These are phyloP conservation scores for Tachypleus tridentatus DNA, from an alignment of 1,140 invertebrate species.

Conservation along the genomic window DNA sequence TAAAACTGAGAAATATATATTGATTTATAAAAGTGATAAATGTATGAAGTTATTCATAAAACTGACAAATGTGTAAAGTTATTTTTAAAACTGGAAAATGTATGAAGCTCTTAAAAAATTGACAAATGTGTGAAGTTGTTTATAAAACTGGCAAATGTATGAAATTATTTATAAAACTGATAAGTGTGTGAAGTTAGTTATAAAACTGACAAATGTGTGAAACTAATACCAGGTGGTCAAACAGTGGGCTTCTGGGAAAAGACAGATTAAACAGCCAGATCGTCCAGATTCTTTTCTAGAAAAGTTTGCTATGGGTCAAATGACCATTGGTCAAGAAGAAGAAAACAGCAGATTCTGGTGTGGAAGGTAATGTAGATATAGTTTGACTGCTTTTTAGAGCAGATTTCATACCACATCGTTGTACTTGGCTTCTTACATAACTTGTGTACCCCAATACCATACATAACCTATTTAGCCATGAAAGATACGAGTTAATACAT, in stretches of 20 bases:
- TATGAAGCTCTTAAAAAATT: no score
- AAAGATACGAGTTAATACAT: neutral
- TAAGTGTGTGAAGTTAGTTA: no score
- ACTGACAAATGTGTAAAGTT: no score
- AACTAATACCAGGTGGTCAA: conserved; percentile 26
- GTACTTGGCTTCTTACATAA: neutral
- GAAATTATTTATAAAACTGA: no score
- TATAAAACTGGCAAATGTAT: no score
- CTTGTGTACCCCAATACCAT: neutral
- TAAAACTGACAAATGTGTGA: no score
- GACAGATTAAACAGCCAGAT: conserved; percentile 28
- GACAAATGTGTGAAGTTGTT: no score
- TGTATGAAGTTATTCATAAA: no score
- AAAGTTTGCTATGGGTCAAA: conserved; percentile 39
- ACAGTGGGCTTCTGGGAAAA: conserved; percentile 35
- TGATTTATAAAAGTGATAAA: no score
- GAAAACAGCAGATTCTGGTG: conserved; percentile 11
- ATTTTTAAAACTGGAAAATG: no score
- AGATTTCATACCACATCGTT: neutral
- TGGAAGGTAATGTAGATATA: conserved; percentile 13
- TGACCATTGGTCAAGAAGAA: conserved; percentile 22
- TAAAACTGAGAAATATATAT: no score
- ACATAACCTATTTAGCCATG: neutral
- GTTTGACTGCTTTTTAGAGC: neutral
- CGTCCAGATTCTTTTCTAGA: conserved; percentile 42